phyloP scores from a whole-genome alignment of 2,113 vertebrate genomes.

The Sciurus niger region DNA sequence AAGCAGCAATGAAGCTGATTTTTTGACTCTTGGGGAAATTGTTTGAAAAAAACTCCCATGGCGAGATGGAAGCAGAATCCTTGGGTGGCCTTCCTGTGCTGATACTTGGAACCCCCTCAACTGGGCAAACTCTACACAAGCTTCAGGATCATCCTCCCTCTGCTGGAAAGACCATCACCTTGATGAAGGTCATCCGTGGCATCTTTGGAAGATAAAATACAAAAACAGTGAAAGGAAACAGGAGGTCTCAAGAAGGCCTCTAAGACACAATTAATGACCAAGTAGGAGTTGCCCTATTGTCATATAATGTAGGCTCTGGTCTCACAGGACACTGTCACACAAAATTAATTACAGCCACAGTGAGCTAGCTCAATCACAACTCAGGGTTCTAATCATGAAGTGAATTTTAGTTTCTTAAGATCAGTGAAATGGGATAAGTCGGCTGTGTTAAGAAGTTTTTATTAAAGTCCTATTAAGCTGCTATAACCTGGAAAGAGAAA shows the following conservation, averaged over 20 bases:
- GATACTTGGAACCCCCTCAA: neutral
- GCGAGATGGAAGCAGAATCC: neutral
- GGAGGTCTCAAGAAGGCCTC: constrained; percentile 44
- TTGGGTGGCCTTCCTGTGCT: neutral
- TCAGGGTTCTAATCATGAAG: constrained; percentile 60
- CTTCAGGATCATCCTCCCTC: neutral
- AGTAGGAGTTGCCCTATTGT: neutral
- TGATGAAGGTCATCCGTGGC: constrained; percentile 27
- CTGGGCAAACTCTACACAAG: neutral
- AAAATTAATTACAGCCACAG: constrained; percentile 57
- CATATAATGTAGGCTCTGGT: constrained; percentile 16
- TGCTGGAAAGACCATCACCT: neutral
- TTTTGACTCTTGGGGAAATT: neutral
- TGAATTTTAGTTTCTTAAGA: constrained; percentile 69
- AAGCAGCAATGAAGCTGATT: neutral
- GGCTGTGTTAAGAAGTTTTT: constrained; percentile 65
- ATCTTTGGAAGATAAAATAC: constrained; percentile 25
- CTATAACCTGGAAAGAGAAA: constrained; percentile 72
- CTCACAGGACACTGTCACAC: constrained; percentile 13
- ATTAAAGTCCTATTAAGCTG: constrained; percentile 69
- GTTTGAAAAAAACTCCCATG: constrained; percentile 3
- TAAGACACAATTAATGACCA: constrained; percentile 31
- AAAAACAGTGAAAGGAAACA: constrained; percentile 38
- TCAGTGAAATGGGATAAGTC: constrained; percentile 57
- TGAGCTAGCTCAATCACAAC: neutral